Conservation (phyloP, 2,888 invertebrate species). For the Chydorus sphaericus region DNA sequence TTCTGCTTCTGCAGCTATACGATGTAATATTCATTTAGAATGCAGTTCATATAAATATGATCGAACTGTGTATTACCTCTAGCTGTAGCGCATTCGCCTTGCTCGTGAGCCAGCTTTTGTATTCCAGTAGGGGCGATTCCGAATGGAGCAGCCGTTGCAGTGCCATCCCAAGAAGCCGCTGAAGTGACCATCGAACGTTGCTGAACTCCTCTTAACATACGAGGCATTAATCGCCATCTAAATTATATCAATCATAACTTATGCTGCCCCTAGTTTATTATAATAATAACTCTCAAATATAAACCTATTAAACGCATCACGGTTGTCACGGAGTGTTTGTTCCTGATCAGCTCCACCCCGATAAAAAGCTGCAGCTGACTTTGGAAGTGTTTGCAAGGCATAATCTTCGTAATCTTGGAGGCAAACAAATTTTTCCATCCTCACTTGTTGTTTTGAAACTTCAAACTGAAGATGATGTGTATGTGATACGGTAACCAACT, state of each 20-base stretch:
- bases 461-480: background rate
- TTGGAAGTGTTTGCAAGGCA: constrained; percentile 48
- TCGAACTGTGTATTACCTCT: too few species aligned
- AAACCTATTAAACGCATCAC: constrained; percentile 57
- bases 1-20: constrained; percentile 60
- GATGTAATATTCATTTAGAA: background rate
- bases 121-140: constrained; percentile 80
- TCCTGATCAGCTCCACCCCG: constrained; percentile 71
- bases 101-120: constrained; percentile 79
- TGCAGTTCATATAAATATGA: too few species aligned
- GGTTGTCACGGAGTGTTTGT: constrained; percentile 54
- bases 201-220: constrained; percentile 58
- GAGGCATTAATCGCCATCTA: constrained; percentile 61
- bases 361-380: constrained; percentile 64
- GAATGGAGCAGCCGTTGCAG: constrained; percentile 38
- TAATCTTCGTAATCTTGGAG: constrained; percentile 59
- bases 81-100: constrained; percentile 64
- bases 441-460: constrained; percentile 7
- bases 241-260: constrained; percentile 13
- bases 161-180: constrained; percentile 50
- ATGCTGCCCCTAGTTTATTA: background rate
- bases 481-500: too few species aligned
- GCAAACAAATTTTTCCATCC: constrained; percentile 43
- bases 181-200: constrained; percentile 43
- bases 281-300: too few species aligned